These are phyloP conservation scores for Platichthys stellatus DNA, from an alignment of 2,113 vertebrate species.

Conservation along the genomic window DNA sequence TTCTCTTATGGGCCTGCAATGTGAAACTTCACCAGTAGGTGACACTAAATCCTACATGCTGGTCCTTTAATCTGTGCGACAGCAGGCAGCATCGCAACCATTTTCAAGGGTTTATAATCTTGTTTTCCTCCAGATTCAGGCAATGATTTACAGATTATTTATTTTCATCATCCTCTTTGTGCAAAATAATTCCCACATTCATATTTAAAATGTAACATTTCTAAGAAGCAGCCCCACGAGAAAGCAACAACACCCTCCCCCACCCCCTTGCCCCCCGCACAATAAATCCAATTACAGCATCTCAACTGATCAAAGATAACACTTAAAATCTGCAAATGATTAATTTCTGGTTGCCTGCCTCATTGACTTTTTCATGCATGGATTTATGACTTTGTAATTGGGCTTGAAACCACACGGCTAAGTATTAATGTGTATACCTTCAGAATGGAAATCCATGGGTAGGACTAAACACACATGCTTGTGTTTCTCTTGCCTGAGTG, in stretches of 20 bases:
- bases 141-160: slow-evolving; percentile 45
- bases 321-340: slow-evolving; percentile 44
- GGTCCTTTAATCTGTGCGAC: background rate
- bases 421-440: slow-evolving; percentile 43
- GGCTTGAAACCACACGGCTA: slow-evolving; percentile 20
- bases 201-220: slow-evolving; percentile 32
- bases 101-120: slow-evolving; percentile 1
- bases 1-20: background rate
- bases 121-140: background rate
- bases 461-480: slow-evolving; percentile 15
- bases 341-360: slow-evolving; percentile 45
- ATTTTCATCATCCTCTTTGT: slow-evolving; percentile 21
- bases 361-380: slow-evolving; percentile 42
- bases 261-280: background rate
- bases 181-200: slow-evolving; percentile 18
- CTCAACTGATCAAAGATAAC: slow-evolving; percentile 51
- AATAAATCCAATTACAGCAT: slow-evolving; percentile 52
- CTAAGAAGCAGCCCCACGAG: background rate
- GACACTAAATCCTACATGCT: background rate
- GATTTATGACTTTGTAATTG: slow-evolving; percentile 39
- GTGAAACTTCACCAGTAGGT: background rate
- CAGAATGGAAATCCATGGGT: slow-evolving; percentile 26
- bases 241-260: background rate
- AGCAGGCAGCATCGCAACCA: background rate
- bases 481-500: slow-evolving; percentile 25